Conservation (phyloP, 1,140 invertebrate genomes). For the Sycophila sp. region DNA sequence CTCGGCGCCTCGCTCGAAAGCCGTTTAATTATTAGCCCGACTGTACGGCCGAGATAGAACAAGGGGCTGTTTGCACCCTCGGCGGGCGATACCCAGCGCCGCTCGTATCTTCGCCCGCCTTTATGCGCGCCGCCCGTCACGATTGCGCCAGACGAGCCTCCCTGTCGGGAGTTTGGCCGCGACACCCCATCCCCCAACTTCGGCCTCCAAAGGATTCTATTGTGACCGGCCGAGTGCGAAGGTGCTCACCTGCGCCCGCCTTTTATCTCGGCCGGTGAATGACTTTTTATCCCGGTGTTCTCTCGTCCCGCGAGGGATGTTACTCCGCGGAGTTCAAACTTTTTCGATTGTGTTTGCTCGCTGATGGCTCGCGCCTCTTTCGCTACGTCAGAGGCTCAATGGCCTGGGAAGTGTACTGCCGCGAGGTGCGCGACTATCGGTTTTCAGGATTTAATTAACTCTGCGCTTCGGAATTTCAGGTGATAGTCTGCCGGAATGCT, state of each 20-base stretch:
- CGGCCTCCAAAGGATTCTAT: no score
- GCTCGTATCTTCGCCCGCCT: slow-evolving; percentile 38
- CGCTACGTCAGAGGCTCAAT: neutral
- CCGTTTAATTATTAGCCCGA: slow-evolving; percentile 61
- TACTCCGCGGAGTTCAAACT: neutral
- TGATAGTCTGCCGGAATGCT: no score
- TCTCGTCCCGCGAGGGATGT: no score
- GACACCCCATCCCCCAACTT: no score
- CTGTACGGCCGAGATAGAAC: slow-evolving; percentile 41
- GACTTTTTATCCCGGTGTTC: neutral
- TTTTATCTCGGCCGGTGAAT: neutral
- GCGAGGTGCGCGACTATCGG: slow-evolving; percentile 9
- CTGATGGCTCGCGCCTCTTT: neutral
- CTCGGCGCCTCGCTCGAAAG: slow-evolving; percentile 27
- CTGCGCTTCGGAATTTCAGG: no score
- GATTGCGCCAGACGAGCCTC: no score
- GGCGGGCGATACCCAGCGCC: slow-evolving; percentile 57
- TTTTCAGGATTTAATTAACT: slow-evolving; percentile 8
- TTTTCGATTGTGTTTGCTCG: slow-evolving; percentile 9
- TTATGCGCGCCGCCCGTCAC: no score
- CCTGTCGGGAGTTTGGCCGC: no score
- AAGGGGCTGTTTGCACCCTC: slow-evolving; percentile 58
- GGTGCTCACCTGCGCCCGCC: slow-evolving; percentile 16
- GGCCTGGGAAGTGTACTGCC: neutral
- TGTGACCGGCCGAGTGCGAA: neutral